These are phyloP conservation scores for Pinctada fucata DNA, from an alignment of 2,888 invertebrate genomes.

Conservation along the genomic window DNA sequence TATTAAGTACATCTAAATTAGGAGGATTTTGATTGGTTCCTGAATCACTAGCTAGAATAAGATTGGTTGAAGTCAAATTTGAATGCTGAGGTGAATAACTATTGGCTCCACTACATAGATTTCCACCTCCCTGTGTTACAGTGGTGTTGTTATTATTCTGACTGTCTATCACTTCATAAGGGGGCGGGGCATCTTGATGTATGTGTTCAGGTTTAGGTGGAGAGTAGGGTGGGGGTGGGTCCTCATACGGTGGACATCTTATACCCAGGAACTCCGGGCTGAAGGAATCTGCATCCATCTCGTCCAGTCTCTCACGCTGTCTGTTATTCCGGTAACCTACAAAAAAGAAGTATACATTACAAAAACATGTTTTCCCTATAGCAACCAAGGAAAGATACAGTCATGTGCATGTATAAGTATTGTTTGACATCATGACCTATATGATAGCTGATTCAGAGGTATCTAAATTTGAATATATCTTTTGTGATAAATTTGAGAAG, in stretches of 20 bases:
- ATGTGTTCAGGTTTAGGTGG: constrained; percentile 70
- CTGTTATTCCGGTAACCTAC: constrained; percentile 58
- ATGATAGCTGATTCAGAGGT: neutral
- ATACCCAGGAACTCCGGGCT: constrained; percentile 70
- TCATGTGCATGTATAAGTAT: too few relatives aligned
- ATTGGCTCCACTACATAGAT: neutral
- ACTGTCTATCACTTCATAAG: constrained; percentile 58
- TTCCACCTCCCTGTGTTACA: neutral
- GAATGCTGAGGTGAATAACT: neutral
- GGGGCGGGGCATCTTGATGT: constrained; percentile 72
- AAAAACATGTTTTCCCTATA: neutral
- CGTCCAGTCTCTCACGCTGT: constrained; percentile 61
- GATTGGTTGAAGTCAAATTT: neutral
- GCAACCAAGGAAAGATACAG: too few relatives aligned
- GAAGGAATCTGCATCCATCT: constrained; percentile 68
- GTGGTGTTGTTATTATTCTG: constrained; percentile 43
- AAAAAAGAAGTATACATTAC: constrained; percentile 22
- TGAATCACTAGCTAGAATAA: neutral
- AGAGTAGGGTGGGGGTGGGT: constrained; percentile 75
- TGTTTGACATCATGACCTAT: too few relatives aligned
- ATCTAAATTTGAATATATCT: neutral
- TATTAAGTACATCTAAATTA: too few relatives aligned
- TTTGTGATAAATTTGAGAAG: too few relatives aligned
- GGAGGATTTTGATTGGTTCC: too few relatives aligned
- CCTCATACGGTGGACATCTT: constrained; percentile 73